Percentiles rank a stretch among this genome's conserved stretches.
Evolutionary conservation across 2,888 invertebrate species (phyloP).

Genomic region (Epirrhoe alternata): DNA sequence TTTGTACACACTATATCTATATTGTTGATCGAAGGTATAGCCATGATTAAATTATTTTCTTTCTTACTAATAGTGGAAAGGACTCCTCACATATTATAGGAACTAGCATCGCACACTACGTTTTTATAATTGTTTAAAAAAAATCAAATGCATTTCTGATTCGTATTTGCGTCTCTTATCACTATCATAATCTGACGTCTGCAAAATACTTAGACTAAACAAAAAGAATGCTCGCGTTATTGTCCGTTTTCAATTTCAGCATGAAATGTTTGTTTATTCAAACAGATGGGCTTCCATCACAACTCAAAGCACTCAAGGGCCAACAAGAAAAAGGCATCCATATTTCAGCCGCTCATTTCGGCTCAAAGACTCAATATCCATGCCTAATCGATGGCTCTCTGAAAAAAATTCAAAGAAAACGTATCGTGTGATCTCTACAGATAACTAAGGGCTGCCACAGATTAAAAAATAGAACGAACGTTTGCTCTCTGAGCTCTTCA

Average conservation of each 20-base stretch:
- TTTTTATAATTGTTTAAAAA: no score
- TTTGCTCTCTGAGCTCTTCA: constrained; percentile 1
- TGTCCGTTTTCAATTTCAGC: neutral
- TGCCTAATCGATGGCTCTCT: constrained; percentile 59
- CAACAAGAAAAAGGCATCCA: constrained; percentile 34
- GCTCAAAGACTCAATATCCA: constrained; percentile 40
- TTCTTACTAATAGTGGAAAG: no score
- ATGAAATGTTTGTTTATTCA: neutral
- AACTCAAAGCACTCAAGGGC: constrained; percentile 22
- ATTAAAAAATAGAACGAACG: constrained; percentile 1
- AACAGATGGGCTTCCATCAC: constrained; percentile 13
- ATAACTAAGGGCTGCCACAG: constrained; percentile 62
- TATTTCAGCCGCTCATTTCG: constrained; percentile 31
- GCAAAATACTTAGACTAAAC: no score
- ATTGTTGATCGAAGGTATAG: no score
- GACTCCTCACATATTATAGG: no score
- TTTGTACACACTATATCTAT: no score
- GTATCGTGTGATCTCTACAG: constrained; percentile 74
- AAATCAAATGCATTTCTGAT: no score
- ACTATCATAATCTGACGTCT: neutral
- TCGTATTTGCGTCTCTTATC: no score
- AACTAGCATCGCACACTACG: no score
- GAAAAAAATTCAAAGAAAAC: constrained; percentile 66
- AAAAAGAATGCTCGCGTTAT: neutral
- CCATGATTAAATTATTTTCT: no score